phyloP scores from a whole-genome alignment of 2,113 vertebrate species.

The Damaliscus lunatus region DNA sequence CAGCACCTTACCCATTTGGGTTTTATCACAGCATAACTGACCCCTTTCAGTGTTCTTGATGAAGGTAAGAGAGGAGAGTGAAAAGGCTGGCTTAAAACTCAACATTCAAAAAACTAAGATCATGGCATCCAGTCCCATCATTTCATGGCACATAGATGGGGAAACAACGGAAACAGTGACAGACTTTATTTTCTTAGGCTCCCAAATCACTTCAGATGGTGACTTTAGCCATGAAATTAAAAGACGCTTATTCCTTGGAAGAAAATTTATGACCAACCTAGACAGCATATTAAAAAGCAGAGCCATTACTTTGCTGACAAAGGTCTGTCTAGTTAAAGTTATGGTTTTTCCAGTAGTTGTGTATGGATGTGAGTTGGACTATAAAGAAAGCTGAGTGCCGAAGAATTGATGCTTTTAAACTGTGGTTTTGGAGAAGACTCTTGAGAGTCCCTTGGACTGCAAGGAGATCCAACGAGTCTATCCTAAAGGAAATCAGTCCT shows the following conservation, averaged over 20 bases:
- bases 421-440: background rate
- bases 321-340: background rate
- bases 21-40: background rate
- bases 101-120: background rate
- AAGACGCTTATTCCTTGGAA: background rate
- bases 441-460: background rate
- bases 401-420: background rate
- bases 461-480: background rate
- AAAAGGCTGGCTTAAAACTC: background rate
- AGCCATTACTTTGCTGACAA: background rate
- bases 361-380: background rate
- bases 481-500: background rate
- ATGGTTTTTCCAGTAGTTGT: background rate
- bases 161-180: background rate
- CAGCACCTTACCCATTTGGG: background rate
- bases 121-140: background rate
- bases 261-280: background rate
- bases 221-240: background rate
- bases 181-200: background rate
- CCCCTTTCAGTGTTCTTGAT: background rate
- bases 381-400: fast-evolving
- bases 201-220: background rate
- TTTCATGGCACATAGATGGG: background rate
- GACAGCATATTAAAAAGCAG: background rate
- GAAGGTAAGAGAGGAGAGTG: background rate